Evolutionary conservation across 2,888 invertebrate genomes (phyloP).

Genomic region (Mylabris sibirica): DNA sequence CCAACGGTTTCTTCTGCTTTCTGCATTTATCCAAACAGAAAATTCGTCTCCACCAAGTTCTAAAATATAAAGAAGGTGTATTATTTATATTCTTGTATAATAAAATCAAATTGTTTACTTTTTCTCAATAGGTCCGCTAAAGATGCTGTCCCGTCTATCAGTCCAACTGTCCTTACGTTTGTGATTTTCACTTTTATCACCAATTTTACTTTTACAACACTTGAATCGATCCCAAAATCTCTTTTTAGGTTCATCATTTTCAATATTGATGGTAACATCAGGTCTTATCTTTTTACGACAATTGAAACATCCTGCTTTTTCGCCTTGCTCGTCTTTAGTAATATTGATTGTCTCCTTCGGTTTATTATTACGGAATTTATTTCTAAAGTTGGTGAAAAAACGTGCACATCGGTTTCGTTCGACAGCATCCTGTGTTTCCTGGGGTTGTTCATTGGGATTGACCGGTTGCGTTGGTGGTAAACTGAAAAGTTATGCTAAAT

Average conservation of each 20-base stretch:
- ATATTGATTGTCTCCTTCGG: constrained; percentile 21
- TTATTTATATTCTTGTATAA: not conserved
- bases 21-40: constrained; percentile 51
- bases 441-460: constrained; percentile 37
- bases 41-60: constrained; percentile 46
- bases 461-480: constrained; percentile 43
- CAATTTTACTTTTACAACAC: constrained; percentile 62
- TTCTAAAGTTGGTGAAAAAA: constrained; percentile 49
- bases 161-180: constrained; percentile 62
- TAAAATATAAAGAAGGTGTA: constrained; percentile 33
- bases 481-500: constrained; percentile 34
- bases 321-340: constrained; percentile 18
- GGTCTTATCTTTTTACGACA: constrained; percentile 48
- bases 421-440: constrained; percentile 41
- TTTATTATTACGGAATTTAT: constrained; percentile 44
- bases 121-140: constrained; percentile 62
- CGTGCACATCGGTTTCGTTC: constrained; percentile 45
- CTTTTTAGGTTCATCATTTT: constrained; percentile 55
- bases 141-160: constrained; percentile 66
- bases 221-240: constrained; percentile 52
- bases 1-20: constrained; percentile 46
- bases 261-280: constrained; percentile 53
- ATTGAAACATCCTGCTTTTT: constrained; percentile 60
- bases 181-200: constrained; percentile 56
- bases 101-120: constrained; percentile 36